Percentiles rank a stretch among this genome's conserved stretches.
Conservation (phyloP, 64 coral and sea anemone species). For the Astreopora myriophthalma region DNA sequence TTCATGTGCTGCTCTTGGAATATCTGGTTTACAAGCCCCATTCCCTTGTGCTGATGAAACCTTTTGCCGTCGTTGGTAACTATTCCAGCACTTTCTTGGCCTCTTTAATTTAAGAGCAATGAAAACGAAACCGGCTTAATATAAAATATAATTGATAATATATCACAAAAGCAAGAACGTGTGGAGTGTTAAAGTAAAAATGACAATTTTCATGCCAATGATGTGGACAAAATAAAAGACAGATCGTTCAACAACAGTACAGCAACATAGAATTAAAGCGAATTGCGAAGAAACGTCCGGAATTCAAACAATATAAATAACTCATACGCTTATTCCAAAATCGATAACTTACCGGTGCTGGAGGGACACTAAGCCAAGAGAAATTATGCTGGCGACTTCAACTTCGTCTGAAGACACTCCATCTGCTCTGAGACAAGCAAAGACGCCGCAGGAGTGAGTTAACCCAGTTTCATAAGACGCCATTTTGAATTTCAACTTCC, state of each 20-base stretch:
- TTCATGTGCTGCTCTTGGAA: conserved; percentile 82
- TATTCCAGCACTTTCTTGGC: conserved; percentile 98
- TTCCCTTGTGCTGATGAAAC: conserved; percentile 92
- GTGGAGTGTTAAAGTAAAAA: no score
- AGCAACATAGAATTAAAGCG: no score
- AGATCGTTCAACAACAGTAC: no score
- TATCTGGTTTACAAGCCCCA: conserved; percentile 85
- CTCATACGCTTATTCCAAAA: background rate
- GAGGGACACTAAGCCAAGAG: conserved; percentile 84
- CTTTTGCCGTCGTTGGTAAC: conserved; percentile 84
- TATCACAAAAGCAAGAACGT: no score
- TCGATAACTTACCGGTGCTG: conserved; percentile 83
- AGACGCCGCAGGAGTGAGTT: conserved; percentile 87
- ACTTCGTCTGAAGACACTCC: conserved; percentile 77
- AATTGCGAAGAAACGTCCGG: no score
- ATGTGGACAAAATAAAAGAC: no score
- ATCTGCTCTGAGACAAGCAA: conserved; percentile 88
- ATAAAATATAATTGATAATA: no score
- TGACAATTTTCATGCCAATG: no score
- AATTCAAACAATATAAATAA: background rate
- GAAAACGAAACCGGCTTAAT: background rate
- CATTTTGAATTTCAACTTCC: conserved; percentile 44
- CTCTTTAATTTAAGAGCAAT: conserved; percentile 62
- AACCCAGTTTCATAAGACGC: conserved; percentile 58
- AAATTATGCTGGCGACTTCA: conserved; percentile 90